Base-by-base conservation (phyloP, 2,797 vertebrate species). In the Helicolenus hilgendorfi region DNA sequence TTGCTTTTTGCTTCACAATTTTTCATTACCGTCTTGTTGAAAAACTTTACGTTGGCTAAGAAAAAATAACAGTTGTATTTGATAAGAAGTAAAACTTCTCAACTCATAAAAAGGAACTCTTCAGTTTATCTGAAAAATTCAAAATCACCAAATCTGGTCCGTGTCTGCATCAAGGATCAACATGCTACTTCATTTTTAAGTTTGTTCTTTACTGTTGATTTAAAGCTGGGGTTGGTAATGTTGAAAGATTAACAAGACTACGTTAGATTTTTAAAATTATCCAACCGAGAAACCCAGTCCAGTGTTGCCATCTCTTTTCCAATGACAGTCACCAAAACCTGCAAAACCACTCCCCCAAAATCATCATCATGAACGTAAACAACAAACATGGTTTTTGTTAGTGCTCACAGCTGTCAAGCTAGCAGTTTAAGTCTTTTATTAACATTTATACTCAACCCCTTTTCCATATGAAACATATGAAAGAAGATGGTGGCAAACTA, bases 311-410 rank as follows among this genome's bases (percentile, higher is more conserved):
- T 9, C 45, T 53, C 0, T 53, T 20, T 53, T 53, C 41, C 41
- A 49, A 49, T 49, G 41, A 20, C 7, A 20, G 45, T 53, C 18
- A 20, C 18, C 45, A 53, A 53, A 18, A 8, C 45, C 18, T 9
- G 18, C 18, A 20, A 53, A 53, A 18, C 0, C 45, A 53, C 45
- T 53, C 18, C 18, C 45, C 18, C 45, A 53, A 20, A 53, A 53
- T 53, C 0, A 53, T 53, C 45, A 53, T n/a, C 18, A 53, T 53
- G 45, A 49, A 49, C 7, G 1, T 49, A 0, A 49, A 49, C 0
- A 49, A 49, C 7, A 0, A 49, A 20, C 7, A 0, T 49, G 7
- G 18, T 7, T 45, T 7, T 20, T 49, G 41, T 49, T 49, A 45
- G 41, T 49, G 3, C 41, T 49, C 41, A 49, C 41, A 49, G 41